Percentiles rank a stretch among this genome's conserved stretches.
These are phyloP conservation scores for Scophthalmus maximus DNA, from an alignment of 2,113 vertebrate species.

Conservation along the genomic window DNA sequence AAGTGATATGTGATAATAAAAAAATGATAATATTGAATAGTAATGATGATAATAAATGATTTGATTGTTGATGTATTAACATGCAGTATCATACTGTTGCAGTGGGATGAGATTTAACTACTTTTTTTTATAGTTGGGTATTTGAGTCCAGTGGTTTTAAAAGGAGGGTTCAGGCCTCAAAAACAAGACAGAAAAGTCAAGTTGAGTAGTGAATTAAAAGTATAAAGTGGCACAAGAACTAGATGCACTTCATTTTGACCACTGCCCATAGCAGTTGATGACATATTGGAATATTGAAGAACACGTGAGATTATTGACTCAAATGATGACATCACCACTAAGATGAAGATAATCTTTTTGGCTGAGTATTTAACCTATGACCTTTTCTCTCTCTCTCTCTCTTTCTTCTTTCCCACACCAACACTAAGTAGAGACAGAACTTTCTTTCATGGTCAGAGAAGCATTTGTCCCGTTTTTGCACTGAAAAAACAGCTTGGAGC, in stretches of 20 bases:
- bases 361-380: constrained; percentile 25
- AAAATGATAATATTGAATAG: no score
- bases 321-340: constrained; percentile 14
- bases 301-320: background rate
- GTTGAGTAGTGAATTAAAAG: background rate
- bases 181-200: background rate
- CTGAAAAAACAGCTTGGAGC: background rate
- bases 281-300: background rate
- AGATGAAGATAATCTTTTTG: constrained; percentile 18
- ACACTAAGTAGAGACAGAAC: background rate
- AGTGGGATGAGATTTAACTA: no score
- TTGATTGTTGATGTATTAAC: no score
- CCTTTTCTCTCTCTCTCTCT: background rate
- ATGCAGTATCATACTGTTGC: background rate
- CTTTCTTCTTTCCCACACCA: constrained; percentile 1
- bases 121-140: background rate
- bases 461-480: background rate
- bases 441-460: background rate
- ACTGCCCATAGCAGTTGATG: background rate
- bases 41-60: no score
- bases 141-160: background rate
- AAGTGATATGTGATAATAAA: no score
- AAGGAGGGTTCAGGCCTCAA: background rate
- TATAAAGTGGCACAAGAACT: background rate
- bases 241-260: background rate